Percentiles rank a stretch among this genome's conserved stretches.
phyloP scores from a whole-genome alignment of 2,888 invertebrate genomes.

The Entomobrya proxima region DNA sequence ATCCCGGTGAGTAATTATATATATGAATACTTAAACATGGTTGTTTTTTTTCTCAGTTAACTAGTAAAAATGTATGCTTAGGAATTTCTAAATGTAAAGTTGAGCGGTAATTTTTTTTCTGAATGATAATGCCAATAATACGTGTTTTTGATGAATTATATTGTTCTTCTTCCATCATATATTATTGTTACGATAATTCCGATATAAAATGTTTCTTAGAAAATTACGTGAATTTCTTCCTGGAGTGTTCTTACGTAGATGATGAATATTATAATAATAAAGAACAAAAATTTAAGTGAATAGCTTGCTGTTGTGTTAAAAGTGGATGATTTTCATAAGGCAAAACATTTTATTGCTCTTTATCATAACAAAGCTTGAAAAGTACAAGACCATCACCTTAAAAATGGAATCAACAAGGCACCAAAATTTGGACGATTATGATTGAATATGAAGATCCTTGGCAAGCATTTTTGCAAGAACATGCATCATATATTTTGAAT shows the following conservation, averaged over 20 bases:
- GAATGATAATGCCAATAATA: constrained; percentile 48
- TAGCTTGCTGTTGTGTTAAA: neutral
- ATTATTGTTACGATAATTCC: constrained; percentile 40
- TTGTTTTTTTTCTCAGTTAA: no score
- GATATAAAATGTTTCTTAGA: constrained; percentile 48
- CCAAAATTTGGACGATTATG: neutral
- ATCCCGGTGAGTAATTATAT: constrained; percentile 36
- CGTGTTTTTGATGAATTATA: constrained; percentile 50
- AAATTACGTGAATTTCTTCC: constrained; percentile 58
- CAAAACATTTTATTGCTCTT: neutral
- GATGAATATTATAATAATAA: constrained; percentile 49
- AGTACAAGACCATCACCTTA: neutral
- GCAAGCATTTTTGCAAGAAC: constrained; percentile 85
- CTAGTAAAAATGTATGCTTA: neutral
- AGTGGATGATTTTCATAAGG: neutral
- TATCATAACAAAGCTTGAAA: neutral
- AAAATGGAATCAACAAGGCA: no score
- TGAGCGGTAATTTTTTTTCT: constrained; percentile 37
- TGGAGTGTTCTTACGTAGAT: constrained; percentile 67
- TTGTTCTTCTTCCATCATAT: constrained; percentile 64
- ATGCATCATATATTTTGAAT: constrained; percentile 89
- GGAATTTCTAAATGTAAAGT: neutral
- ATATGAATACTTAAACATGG: constrained; percentile 5
- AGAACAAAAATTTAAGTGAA: constrained; percentile 39
- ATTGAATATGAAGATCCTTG: constrained; percentile 83